phyloP scores from a whole-genome alignment of 2,888 invertebrate genomes.

The Leucophenga montana region DNA sequence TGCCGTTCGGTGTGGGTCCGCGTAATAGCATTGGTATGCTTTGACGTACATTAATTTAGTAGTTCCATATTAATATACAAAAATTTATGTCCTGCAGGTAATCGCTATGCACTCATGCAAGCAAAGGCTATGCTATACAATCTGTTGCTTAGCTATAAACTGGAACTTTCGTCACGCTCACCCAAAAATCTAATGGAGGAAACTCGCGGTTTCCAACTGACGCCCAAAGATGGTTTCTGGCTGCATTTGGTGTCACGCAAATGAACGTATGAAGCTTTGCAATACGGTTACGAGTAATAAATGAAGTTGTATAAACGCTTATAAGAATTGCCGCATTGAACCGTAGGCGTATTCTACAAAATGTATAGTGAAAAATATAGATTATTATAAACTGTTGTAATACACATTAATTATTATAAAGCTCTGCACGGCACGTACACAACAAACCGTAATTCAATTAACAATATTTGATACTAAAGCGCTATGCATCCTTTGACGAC shows the following conservation, averaged over 20 bases:
- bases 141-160: constrained; percentile 54
- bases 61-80: constrained; percentile 1
- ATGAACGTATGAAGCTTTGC: no score
- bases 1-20: constrained; percentile 77
- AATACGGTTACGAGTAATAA: no score
- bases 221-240: constrained; percentile 58
- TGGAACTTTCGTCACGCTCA: constrained; percentile 55
- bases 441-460: neutral
- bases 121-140: constrained; percentile 60
- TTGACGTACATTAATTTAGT: neutral
- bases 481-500: neutral
- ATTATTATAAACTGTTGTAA: neutral
- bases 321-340: neutral
- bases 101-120: constrained; percentile 64
- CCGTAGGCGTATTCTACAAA: neutral
- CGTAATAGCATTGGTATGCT: constrained; percentile 77
- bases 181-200: constrained; percentile 51
- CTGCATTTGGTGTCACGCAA: constrained; percentile 54
- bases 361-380: neutral
- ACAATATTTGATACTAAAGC: neutral
- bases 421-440: neutral
- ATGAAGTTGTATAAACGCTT: no score
- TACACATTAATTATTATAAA: neutral
- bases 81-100: constrained; percentile 41
- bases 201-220: constrained; percentile 52